Base-by-base conservation (phyloP, 1,140 invertebrate genomes). In the Macrobrachium nipponense region DNA sequence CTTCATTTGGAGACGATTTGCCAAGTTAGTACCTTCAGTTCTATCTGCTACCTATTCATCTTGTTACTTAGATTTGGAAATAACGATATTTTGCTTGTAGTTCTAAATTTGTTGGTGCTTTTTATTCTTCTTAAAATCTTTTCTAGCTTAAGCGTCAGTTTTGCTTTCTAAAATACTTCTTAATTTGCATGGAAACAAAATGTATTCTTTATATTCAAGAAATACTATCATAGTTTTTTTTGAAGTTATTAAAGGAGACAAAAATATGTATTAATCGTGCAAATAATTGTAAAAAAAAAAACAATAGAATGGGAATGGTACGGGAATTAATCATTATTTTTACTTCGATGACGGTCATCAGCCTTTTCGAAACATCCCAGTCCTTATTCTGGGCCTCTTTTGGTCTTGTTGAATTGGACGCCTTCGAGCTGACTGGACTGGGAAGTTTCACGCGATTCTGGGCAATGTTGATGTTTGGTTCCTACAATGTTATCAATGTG, bases 351-450 rank as follows among this genome's bases (percentile, higher is more conserved):
- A 92, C 59, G 87, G 87, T 90, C 92, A 93, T 23, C 92, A 98
- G 96, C 90, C 92, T 98, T 86, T 98, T 98, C 91, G 96, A 98
- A 92, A 97, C 97, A 0, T 96, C 96, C 0, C 97, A 98, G 90
- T 97, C 96, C 4, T 92, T 98, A 0, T 98, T 98, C 91, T 98
- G 97, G 97, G 96, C 96, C 14, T 96, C 96, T 89, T 98, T 98
- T 90, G 97, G 97, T 10, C 93, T 98, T 76, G 95, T 98, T 14
- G 97, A 98, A 90, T 91, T 98, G 78, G 94, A 96, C 82, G 95
- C 95, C 2, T 97, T 97, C 89, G 96, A 97, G 90, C 91, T 97
- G 66, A 95, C 94, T 4, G 96, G 95, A 73, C 96, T 96, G 89
- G 96, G 96, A 90, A 95, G 95, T 88, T 97, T 96, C 90, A 96